Conservation (phyloP, 2,888 invertebrate species). For the Gortyna flavago region DNA sequence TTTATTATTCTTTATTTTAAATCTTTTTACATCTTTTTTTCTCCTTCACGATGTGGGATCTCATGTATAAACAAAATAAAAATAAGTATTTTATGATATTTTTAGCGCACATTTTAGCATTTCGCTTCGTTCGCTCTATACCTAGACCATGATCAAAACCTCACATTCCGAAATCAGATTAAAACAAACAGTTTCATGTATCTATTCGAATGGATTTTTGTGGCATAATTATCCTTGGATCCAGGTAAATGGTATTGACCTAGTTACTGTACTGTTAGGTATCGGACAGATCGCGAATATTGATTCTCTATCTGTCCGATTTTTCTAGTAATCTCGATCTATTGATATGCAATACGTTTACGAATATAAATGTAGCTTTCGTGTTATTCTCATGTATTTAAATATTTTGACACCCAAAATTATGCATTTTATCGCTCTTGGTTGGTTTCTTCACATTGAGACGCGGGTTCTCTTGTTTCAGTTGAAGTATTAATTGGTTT, state of each 20-base stretch:
- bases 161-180: neutral
- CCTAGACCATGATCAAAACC: neutral
- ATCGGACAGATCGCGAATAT: too few relatives aligned
- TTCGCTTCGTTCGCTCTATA: neutral
- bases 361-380: conserved; percentile 31
- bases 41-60: too few relatives aligned
- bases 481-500: neutral
- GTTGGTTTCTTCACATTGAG: neutral
- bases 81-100: too few relatives aligned
- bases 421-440: neutral
- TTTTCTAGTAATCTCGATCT: conserved; percentile 22
- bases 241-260: conserved; percentile 1
- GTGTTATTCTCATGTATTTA: conserved; percentile 28
- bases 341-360: conserved; percentile 46
- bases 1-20: too few relatives aligned
- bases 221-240: neutral
- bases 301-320: conserved; percentile 19
- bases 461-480: conserved; percentile 3
- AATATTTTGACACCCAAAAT: conserved; percentile 44
- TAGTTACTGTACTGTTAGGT: too few relatives aligned
- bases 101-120: neutral
- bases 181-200: neutral
- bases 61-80: too few relatives aligned
- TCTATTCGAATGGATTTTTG: conserved; percentile 26
- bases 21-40: too few relatives aligned